Evolutionary conservation across 1,140 invertebrate species (phyloP).

Genomic region (Nilaparvata lugens): DNA sequence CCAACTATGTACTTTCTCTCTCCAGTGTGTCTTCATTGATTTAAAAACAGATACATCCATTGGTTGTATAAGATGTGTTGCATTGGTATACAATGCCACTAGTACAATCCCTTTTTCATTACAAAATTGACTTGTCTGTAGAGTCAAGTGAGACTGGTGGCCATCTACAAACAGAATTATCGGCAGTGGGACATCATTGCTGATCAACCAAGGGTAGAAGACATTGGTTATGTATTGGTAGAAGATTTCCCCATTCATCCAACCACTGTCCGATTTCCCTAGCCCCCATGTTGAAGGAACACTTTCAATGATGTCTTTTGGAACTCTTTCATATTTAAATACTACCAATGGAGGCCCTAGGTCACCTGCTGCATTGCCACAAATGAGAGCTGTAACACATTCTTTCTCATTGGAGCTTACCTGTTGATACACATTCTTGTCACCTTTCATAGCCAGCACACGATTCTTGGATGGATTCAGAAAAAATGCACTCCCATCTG

Average conservation of each 20-base stretch:
- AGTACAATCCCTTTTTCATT: constrained; percentile 33
- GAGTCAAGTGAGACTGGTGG: constrained; percentile 33
- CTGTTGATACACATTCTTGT: constrained; percentile 12
- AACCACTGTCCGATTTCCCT: constrained; percentile 32
- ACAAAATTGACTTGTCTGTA: constrained; percentile 34
- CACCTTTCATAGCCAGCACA: constrained; percentile 14
- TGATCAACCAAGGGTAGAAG: constrained; percentile 17
- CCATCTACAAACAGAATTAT: constrained; percentile 37
- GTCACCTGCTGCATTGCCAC: constrained; percentile 10
- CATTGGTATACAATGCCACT: constrained; percentile 34
- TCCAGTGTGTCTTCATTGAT: constrained; percentile 33
- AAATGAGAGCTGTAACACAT: constrained; percentile 17
- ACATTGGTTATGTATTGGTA: constrained; percentile 20
- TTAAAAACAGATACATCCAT: constrained; percentile 34
- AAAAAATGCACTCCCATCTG: constrained; percentile 13
- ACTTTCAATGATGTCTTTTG: constrained; percentile 26
- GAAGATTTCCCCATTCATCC: constrained; percentile 17
- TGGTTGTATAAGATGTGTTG: constrained; percentile 37
- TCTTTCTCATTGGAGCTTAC: constrained; percentile 18
- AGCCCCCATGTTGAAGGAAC: constrained; percentile 31
- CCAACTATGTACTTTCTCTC: constrained; percentile 25
- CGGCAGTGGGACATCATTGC: constrained; percentile 22
- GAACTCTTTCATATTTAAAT: constrained; percentile 23
- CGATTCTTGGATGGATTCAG: neutral
- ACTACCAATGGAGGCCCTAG: constrained; percentile 13